Evolutionary conservation across 2,888 invertebrate species (phyloP).

Genomic region (Proisotoma minuta): DNA sequence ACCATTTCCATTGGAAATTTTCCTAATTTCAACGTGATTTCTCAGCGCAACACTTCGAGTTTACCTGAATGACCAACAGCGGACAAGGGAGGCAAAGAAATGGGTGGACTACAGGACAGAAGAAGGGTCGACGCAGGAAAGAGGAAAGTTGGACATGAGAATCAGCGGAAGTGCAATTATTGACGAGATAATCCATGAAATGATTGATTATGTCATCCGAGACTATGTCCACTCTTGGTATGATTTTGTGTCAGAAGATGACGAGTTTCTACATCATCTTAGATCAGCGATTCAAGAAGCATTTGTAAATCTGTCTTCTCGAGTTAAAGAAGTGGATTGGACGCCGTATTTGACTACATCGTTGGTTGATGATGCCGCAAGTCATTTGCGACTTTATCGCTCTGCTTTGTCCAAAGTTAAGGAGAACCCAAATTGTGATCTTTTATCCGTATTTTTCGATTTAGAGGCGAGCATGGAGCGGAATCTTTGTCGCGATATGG

Average conservation of each 20-base stretch:
- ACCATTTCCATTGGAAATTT: too few species aligned
- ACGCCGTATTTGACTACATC: conserved; percentile 79
- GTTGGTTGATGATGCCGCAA: conserved; percentile 83
- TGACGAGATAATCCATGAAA: conserved; percentile 63
- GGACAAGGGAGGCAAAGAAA: too few species aligned
- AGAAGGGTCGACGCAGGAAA: too few species aligned
- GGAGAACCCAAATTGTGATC: conserved; percentile 49
- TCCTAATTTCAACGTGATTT: too few species aligned
- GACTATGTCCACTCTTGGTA: conserved; percentile 73
- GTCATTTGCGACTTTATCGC: conserved; percentile 79
- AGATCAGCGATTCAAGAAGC: conserved; percentile 66
- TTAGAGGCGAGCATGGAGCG: conserved; percentile 82
- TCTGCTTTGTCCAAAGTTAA: conserved; percentile 62
- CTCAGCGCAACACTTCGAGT: too few species aligned
- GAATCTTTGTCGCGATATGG: conserved; percentile 71
- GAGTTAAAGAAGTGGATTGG: conserved; percentile 82
- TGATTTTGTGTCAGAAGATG: conserved; percentile 59
- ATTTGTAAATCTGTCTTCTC: conserved; percentile 62
- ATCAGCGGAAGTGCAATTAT: conserved; percentile 81
- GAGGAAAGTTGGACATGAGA: conserved; percentile 53
- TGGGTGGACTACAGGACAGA: too few species aligned
- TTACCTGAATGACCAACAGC: too few species aligned
- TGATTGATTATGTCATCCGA: conserved; percentile 70
- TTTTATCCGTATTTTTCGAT: conserved; percentile 81
- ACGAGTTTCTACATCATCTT: conserved; percentile 67